Base-by-base conservation (phyloP, 2,888 invertebrate species). In the Galeruca laticollis region DNA sequence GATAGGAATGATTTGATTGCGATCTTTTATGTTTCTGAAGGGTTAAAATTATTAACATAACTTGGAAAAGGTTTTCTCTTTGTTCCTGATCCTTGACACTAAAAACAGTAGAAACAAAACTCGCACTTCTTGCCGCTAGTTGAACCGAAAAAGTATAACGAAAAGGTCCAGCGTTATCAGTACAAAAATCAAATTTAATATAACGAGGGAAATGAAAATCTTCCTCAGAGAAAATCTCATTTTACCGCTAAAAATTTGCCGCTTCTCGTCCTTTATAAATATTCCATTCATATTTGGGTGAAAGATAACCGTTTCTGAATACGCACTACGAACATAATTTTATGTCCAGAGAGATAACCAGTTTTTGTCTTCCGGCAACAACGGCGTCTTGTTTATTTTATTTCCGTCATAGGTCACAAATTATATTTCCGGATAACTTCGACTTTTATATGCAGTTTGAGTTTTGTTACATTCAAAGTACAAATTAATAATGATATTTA, bases 181-280 rank as follows among this genome's bases (percentile, higher is more conserved):
- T 26, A 54, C 26, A 40, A 54, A 63, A 63, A 63, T 63, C 63
- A 63, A 63, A 63, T 63, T 63, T 56, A 54, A 63, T 63, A 63
- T 56, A 54, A 63, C 63, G 54, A 56, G 40, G 31, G n/a, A 40
- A 63, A 63, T 54, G 63, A 56, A 63, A 63, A 54, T 51, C 52
- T 52, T n/a, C 37, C 20, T 62, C 37, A 18, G 33, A 33, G 61
- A 37, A 62, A 62, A 62, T 52, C 52, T 52, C 52, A 62, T 62
- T 62, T 61, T 40, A 13, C 15, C 37, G 37, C 62, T 37, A 62
- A 62, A 62, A 62, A 62, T 37, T 37, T 13, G 62, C 35, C 62
- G 35, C 26, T 54, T 62, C 52, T 26, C 13, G 52, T 62, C 62
- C 62, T 52, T 62, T 62, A 61, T 61, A 61, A 61, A 61, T 61